These are phyloP conservation scores for Drosophila nikananu DNA, from an alignment of 1,140 invertebrate species.

Conservation along the genomic window DNA sequence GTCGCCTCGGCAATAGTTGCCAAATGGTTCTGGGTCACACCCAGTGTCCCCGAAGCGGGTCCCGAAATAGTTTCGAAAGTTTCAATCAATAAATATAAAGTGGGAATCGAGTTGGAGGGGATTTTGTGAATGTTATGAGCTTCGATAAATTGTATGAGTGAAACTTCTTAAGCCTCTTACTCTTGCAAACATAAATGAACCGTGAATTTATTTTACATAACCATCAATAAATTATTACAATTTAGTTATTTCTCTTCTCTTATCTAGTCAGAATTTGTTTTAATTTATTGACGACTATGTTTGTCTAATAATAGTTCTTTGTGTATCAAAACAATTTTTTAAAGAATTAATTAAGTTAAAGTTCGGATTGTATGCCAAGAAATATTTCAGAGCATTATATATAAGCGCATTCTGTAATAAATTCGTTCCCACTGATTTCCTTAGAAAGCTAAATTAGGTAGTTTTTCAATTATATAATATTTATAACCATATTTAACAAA, in stretches of 20 bases:
- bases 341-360: too few relatives aligned
- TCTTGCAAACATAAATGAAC: background rate
- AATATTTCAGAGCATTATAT: too few relatives aligned
- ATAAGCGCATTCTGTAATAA: too few relatives aligned
- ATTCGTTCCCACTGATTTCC: too few relatives aligned
- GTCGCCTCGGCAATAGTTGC: conserved; percentile 42
- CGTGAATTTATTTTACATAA: background rate
- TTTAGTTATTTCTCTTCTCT: background rate
- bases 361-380: too few relatives aligned
- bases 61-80: conserved; percentile 37
- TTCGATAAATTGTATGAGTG: conserved; percentile 16
- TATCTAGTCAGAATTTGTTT: background rate
- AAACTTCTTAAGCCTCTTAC: conserved; percentile 3
- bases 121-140: conserved; percentile 9
- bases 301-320: background rate
- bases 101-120: conserved; percentile 6
- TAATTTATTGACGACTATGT: background rate
- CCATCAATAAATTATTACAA: background rate
- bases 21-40: conserved; percentile 29
- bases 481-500: background rate
- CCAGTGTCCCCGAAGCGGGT: background rate
- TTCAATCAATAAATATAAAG: conserved; percentile 57
- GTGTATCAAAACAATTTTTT: background rate
- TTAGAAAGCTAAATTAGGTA: too few relatives aligned
- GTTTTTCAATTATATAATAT: too few relatives aligned